These are phyloP conservation scores for Plagodis pulveraria DNA, from an alignment of 2,888 invertebrate genomes.

Conservation along the genomic window DNA sequence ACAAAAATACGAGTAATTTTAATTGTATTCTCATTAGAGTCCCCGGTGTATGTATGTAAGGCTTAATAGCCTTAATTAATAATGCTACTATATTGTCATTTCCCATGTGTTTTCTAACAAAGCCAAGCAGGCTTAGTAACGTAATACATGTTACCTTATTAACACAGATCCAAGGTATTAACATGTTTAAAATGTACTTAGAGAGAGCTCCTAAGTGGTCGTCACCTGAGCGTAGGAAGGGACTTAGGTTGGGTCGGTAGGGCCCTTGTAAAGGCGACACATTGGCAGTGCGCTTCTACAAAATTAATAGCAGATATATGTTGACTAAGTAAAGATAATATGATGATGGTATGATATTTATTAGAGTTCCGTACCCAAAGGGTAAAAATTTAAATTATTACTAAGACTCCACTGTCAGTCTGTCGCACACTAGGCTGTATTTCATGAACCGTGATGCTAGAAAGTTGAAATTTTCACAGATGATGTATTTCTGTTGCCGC, in stretches of 20 bases:
- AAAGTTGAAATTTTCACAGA: no score
- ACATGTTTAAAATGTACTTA: conserved; percentile 37
- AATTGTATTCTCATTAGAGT: no score
- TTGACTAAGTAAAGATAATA: neutral
- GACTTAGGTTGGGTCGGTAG: conserved; percentile 52
- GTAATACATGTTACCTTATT: conserved; percentile 26
- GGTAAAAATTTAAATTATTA: no score
- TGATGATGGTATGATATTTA: no score
- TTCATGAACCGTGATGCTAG: no score
- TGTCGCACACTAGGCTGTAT: no score
- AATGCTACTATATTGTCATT: neutral
- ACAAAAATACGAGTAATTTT: no score
- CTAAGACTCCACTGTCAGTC: no score
- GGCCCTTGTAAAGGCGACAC: conserved; percentile 55
- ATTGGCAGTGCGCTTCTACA: conserved; percentile 52
- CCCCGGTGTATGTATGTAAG: no score
- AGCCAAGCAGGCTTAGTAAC: conserved; percentile 12
- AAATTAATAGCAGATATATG: conserved; percentile 22
- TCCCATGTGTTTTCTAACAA: conserved; percentile 1
- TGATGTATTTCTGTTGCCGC: no score
- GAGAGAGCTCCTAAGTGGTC: conserved; percentile 47
- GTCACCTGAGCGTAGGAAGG: conserved; percentile 51
- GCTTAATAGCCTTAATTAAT: neutral
- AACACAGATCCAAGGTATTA: conserved; percentile 33
- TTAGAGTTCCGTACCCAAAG: no score